Percentiles rank a stretch among this genome's conserved stretches.
Evolutionary conservation across 2,888 invertebrate genomes (phyloP).

Genomic region (Calameuta idolon): DNA sequence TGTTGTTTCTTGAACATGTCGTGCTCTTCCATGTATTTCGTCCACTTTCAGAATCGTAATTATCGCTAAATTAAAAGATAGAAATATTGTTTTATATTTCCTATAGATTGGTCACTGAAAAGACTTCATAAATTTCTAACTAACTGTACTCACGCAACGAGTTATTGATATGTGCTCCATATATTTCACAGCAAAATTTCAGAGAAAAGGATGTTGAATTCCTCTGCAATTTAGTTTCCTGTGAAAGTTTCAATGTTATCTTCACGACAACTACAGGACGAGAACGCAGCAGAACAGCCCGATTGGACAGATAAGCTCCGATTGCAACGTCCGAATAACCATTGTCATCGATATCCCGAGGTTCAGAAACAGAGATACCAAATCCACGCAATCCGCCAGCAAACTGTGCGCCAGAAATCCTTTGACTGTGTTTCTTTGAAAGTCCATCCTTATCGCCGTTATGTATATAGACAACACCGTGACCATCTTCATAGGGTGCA

Average conservation of each 20-base stretch:
- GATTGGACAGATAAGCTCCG: constrained; percentile 64
- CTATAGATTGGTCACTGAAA: background rate
- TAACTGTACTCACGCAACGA: constrained; percentile 39
- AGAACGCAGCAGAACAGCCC: constrained; percentile 60
- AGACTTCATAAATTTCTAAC: constrained; percentile 5
- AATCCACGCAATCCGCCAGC: constrained; percentile 59
- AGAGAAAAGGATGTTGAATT: constrained; percentile 38
- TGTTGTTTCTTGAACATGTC: constrained; percentile 20
- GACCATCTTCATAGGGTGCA: constrained; percentile 53
- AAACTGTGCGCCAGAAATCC: constrained; percentile 55
- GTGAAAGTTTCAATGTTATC: constrained; percentile 26
- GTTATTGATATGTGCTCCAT: constrained; percentile 40
- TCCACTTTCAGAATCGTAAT: constrained; percentile 41
- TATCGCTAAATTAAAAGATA: constrained; percentile 31
- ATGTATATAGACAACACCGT: constrained; percentile 56
- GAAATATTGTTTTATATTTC: background rate
- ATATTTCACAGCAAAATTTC: constrained; percentile 39
- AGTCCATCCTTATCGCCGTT: constrained; percentile 52
- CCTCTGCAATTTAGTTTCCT: constrained; percentile 29
- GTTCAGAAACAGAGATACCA: constrained; percentile 64
- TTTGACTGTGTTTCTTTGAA: constrained; percentile 52
- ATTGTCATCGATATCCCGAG: constrained; percentile 66
- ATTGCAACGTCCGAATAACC: constrained; percentile 60
- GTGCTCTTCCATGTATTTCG: constrained; percentile 37
- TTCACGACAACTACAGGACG: constrained; percentile 50